Percentiles rank a stretch among this genome's conserved stretches.
These are phyloP conservation scores for Antennarius maculatus DNA, from an alignment of 2,797 vertebrate genomes.

Conservation along the genomic window DNA sequence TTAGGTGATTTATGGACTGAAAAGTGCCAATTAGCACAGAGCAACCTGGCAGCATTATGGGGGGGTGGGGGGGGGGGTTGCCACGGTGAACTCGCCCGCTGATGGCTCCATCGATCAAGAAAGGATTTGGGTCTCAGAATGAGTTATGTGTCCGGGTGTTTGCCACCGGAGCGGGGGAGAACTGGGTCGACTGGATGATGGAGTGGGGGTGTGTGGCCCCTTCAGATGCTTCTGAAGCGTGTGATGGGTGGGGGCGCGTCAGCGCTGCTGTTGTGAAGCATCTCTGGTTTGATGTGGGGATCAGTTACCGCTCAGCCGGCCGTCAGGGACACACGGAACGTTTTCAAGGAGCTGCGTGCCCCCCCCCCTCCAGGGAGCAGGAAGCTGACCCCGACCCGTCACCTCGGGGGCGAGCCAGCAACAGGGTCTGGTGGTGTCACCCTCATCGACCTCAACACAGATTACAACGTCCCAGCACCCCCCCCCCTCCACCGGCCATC, in stretches of 20 bases:
- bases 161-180: slow-evolving; percentile 70
- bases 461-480: slow-evolving; percentile 34
- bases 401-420: slow-evolving; percentile 38
- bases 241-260: slow-evolving; percentile 61
- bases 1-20: slow-evolving; percentile 79
- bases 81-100: slow-evolving; percentile 71
- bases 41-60: slow-evolving; percentile 76
- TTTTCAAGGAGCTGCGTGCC: too few species aligned
- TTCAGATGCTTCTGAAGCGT: slow-evolving; percentile 55
- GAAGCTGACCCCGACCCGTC: slow-evolving; percentile 55
- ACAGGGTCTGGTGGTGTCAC: slow-evolving; percentile 47
- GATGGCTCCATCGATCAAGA: slow-evolving; percentile 82
- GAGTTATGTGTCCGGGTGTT: slow-evolving; percentile 69
- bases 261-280: slow-evolving; percentile 51
- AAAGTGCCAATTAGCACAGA: slow-evolving; percentile 81
- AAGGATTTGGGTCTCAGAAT: slow-evolving; percentile 74
- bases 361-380: background rate
- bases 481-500: background rate
- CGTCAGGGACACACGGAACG: slow-evolving; percentile 22
- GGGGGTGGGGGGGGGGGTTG: slow-evolving; percentile 66
- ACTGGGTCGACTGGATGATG: slow-evolving; percentile 77
- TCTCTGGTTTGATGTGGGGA: slow-evolving; percentile 61
- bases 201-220: slow-evolving; percentile 49
- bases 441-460: slow-evolving; percentile 35
- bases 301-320: slow-evolving; percentile 60